Evolutionary conservation across 2,797 vertebrate species (phyloP), one percentile per base, ranked within the genome.

Genomic region (Myotis pilosus): DNA sequence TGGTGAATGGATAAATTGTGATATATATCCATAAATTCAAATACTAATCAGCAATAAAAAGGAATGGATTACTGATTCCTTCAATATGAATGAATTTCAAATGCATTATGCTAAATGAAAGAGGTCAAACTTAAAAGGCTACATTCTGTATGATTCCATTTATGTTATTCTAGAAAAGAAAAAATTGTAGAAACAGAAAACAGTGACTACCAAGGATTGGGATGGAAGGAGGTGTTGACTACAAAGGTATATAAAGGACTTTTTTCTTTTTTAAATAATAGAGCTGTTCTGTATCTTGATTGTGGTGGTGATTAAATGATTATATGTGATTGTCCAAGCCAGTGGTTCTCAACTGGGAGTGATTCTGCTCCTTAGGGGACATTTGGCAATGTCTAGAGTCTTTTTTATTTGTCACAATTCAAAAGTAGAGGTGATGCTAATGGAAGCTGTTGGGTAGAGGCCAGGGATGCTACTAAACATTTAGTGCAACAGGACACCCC

Each of bases 141-240:
- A 83, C 44, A 78, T 55, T 33, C 38, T 33, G 11, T 92, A 60
- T 75, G 33, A 75, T 81, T 80, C 28, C 33, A 86, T 60, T 60
- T 53, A 75, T n/a, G 72, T 85, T 89, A 62, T 81, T 74, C 4
- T 23, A 44, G 36, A 86, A 89, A 93, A 93, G 19, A 80, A 44
- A 93, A 82, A 86, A 93, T 53, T 81, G 51, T 62, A 47, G 30
- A 55, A 82, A 87, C 44, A 57, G 55, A 81, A 86, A 87, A 85
- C 60, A 89, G 19, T 81, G 81, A 80, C 22, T 53, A 2, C 55
- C 69, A 86, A 6, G 33, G 19, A 75, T 7, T 76, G 33, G 44
- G 36, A 44, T 69, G 51, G 23, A 83, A 22, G 19, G 25, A 68
- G 33, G 10, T 49, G 20, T 23, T 60, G 68, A 81, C 76, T 69